Base-by-base conservation (phyloP, 2,113 vertebrate species). In the Baryphthengus martii region DNA sequence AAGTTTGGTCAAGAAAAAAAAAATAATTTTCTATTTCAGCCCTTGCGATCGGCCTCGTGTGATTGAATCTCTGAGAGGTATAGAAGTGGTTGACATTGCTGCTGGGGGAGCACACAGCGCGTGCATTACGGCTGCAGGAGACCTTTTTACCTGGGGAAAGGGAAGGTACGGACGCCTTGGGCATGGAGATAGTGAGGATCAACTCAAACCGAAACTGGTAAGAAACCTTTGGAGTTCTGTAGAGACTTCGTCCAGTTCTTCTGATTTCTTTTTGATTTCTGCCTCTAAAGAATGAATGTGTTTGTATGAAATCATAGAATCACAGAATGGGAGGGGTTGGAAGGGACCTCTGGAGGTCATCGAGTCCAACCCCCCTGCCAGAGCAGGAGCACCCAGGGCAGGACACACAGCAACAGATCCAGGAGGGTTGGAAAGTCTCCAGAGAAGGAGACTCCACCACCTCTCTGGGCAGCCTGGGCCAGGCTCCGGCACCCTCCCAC, bases 91-190 rank as follows among this genome's bases (percentile, higher is more conserved):
- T 65, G 99, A 99, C 66, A 98, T 99, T 3, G 99, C 99, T 33
- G 99, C 99, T 3, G 99, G 99, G 10, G 99, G 99, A 68, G 99
- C 99, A 4, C 99, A 99, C 98, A 99, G 99, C 0, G 99, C 99
- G 4, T 99, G 99, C 21, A 99, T 99, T 88, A 99, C 99, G 14
- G 98, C 99, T 78, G 99, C 98, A 3, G 99, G 99, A 55, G 99
- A 99, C 96, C 99, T 99, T 58, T 99, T 99, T 96, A 99, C 99
- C 0, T 99, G 99, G 99, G 99, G 99, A 52, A 99, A 99, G 80
- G 99, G 99, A 49, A 98, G 99, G 39, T 99, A 99, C 0, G 99
- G 99, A 33, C 98, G 99, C 18, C 98, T 99, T 73, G 99, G 99
- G 8, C 99, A 99, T 11, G 99, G 99, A 17, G 99, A 99, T 95